Conservation (phyloP, 2,797 vertebrate genomes). For the Anolis apletophallus region DNA sequence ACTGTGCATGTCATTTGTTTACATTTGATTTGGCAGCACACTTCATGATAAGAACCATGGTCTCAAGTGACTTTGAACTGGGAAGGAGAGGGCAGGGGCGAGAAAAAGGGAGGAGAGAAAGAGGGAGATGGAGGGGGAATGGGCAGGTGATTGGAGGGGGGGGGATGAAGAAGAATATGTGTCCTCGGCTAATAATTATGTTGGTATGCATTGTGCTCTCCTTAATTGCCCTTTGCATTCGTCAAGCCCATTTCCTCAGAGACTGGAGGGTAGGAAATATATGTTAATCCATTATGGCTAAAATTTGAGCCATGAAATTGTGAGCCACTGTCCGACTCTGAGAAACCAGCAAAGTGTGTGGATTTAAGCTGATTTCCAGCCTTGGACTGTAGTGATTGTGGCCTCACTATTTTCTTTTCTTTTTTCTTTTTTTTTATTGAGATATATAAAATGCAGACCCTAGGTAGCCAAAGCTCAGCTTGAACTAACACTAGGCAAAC, state of each 20-base stretch:
- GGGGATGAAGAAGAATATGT: not conserved
- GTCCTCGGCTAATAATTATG: slow-evolving; percentile 7
- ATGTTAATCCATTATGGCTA: slow-evolving; percentile 4
- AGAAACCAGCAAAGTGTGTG: not conserved
- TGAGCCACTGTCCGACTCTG: slow-evolving; percentile 28
- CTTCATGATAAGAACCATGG: slow-evolving; percentile 66
- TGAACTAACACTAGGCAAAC: too few relatives aligned
- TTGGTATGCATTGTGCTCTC: accelerated
- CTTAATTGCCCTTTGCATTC: accelerated
- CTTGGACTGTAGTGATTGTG: not conserved
- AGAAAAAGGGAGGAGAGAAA: too few relatives aligned
- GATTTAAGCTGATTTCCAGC: not conserved
- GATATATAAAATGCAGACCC: not conserved
- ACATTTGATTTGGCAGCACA: slow-evolving; percentile 65
- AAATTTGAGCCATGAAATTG: not conserved
- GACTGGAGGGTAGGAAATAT: slow-evolving; percentile 23
- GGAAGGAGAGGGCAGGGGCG: not conserved
- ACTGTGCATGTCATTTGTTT: slow-evolving; percentile 74
- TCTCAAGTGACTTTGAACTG: slow-evolving; percentile 60
- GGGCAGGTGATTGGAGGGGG: not conserved
- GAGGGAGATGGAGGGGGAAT: not conserved
- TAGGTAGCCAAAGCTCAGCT: too few relatives aligned
- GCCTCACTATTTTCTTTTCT: not conserved
- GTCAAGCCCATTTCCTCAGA: not conserved
- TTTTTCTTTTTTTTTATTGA: not conserved